Conservation (phyloP, 2,888 invertebrate species). For the Therioaphis trifolii region DNA sequence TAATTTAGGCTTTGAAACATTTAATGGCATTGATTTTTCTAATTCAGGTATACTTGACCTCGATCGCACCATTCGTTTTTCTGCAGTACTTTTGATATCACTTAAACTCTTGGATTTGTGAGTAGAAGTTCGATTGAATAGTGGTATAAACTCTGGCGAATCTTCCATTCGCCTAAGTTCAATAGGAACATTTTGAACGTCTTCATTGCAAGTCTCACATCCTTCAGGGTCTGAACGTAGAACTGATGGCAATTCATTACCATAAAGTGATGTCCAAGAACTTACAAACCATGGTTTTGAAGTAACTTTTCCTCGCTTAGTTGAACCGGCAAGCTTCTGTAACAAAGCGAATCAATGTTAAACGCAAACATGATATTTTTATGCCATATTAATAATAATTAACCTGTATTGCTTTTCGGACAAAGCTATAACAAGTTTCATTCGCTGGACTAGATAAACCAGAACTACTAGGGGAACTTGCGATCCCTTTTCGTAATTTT, state of each 20-base stretch:
- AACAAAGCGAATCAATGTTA: constrained; percentile 57
- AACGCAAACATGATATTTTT: constrained; percentile 17
- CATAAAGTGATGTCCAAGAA: constrained; percentile 76
- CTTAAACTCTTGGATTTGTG: constrained; percentile 86
- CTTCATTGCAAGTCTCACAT: constrained; percentile 71
- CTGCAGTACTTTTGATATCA: constrained; percentile 72
- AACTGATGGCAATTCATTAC: constrained; percentile 69
- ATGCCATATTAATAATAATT: background rate
- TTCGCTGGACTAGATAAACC: constrained; percentile 91
- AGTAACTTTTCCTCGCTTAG: constrained; percentile 73
- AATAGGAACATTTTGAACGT: constrained; percentile 83
- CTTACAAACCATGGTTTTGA: constrained; percentile 82
- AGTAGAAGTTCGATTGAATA: constrained; percentile 35
- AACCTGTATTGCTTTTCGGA: constrained; percentile 84
- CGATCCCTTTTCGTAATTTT: constrained; percentile 65
- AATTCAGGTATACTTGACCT: constrained; percentile 63
- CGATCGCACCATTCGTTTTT: constrained; percentile 53
- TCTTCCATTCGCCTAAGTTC: constrained; percentile 85
- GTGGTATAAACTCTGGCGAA: constrained; percentile 65
- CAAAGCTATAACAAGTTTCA: constrained; percentile 94
- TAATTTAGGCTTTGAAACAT: constrained; percentile 74
- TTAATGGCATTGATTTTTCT: constrained; percentile 59
- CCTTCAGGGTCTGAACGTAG: constrained; percentile 72
- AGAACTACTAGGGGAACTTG: constrained; percentile 79
- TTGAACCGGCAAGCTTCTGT: constrained; percentile 81